Evolutionary conservation across 2,797 vertebrate genomes (phyloP).

Genomic region (Labroides dimidiatus): DNA sequence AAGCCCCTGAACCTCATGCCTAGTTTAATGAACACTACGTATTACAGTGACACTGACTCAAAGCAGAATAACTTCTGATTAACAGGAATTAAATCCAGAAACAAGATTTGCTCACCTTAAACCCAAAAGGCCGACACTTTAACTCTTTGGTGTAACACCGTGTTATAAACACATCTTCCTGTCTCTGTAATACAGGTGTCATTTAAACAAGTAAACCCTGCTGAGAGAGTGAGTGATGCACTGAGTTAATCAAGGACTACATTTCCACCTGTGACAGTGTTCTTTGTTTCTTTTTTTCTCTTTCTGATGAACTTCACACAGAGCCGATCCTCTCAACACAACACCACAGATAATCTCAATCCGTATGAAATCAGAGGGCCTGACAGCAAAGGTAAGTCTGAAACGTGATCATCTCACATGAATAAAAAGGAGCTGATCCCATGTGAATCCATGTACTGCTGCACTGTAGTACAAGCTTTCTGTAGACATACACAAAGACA

Average conservation of each 20-base stretch:
- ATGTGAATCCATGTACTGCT: too few relatives aligned
- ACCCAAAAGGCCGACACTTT: too few relatives aligned
- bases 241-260: constrained; percentile 8
- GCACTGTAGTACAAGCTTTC: too few relatives aligned
- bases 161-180: background rate
- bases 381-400: constrained; percentile 52
- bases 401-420: too few relatives aligned
- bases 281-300: background rate
- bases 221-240: background rate
- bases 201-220: constrained; percentile 3
- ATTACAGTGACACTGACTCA: constrained; percentile 33
- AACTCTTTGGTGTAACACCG: too few relatives aligned
- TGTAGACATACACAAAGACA: too few relatives aligned
- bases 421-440: too few relatives aligned
- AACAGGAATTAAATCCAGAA: constrained; percentile 1
- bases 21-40: constrained; percentile 22
- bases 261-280: background rate
- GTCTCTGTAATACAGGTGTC: constrained; percentile 32
- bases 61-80: background rate
- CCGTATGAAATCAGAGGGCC: constrained; percentile 60
- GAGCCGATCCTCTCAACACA: background rate
- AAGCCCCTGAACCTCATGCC: constrained; percentile 6
- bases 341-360: constrained; percentile 46
- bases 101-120: background rate
- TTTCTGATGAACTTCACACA: constrained; percentile 10